Evolutionary conservation across 2,888 invertebrate genomes (phyloP).

Genomic region (Hyposoter didymator): DNA sequence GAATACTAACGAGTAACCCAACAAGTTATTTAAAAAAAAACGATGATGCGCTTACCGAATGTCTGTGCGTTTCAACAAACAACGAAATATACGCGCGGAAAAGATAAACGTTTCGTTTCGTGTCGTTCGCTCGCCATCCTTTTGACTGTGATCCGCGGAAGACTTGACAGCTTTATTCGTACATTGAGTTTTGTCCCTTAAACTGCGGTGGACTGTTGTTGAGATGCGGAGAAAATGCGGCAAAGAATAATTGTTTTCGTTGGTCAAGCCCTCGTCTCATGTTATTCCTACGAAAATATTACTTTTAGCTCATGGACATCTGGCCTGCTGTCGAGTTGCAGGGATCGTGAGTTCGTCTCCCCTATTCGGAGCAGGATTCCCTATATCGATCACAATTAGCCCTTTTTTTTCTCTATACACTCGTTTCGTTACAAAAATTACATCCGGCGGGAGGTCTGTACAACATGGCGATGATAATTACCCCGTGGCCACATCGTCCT

Average conservation of each 20-base stretch:
- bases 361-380: slow-evolving; percentile 1
- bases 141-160: slow-evolving; percentile 2
- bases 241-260: slow-evolving; percentile 23
- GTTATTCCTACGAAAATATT: slow-evolving; percentile 49
- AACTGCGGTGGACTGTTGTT: neutral
- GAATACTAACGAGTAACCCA: neutral
- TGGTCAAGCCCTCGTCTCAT: slow-evolving; percentile 6
- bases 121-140: neutral
- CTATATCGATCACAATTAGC: slow-evolving; percentile 65
- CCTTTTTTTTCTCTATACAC: slow-evolving; percentile 32
- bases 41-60: neutral
- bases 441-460: slow-evolving; percentile 59
- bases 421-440: slow-evolving; percentile 51
- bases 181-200: neutral
- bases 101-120: slow-evolving; percentile 23
- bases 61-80: neutral
- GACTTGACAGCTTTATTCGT: neutral
- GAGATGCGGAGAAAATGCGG: neutral
- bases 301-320: slow-evolving; percentile 54
- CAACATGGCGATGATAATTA: slow-evolving; percentile 66
- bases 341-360: neutral
- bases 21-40: neutral
- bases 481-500: slow-evolving; percentile 32
- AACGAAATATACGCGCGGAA: neutral
- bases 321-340: slow-evolving; percentile 8